Base-by-base conservation (phyloP, 2,113 vertebrate genomes). In the Mesocricetus auratus region DNA sequence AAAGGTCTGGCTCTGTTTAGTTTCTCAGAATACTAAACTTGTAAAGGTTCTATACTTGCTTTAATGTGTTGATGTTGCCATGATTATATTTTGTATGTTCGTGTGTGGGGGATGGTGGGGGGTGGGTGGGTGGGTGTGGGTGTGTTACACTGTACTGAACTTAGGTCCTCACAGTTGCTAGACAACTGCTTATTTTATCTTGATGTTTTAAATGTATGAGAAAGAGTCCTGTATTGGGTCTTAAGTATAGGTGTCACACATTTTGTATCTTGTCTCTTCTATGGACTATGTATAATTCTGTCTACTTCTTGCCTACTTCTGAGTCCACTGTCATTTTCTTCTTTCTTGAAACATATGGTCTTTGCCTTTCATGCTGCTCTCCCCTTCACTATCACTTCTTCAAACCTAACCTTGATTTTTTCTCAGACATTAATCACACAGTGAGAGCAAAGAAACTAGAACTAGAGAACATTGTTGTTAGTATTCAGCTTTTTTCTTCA, bases 221-320 rank as follows among this genome's bases (percentile, higher is more conserved):
- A 3, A 47, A 77, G 69, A 39, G 26, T 4, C 31, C 24, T 92
- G 19, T 10, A 26, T 77, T 89, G 68, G 53, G 66, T 95, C 50
- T 69, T 75, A 69, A 33, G 7, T 79, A 7, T 26, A 11, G 3
- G 31, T 11, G 9, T n/a, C 31, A 68, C n/a, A 62, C 45, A 66
- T 69, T 85, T 68, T 36, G 42, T 68, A 74, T 22, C 39, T 85
- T 4, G 1, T 64, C 36, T 42, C 36, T 42, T 33, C 4, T 58
- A 11, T 79, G 42, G 31, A 24, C 74, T 86, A 94, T 74, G n/a
- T 21, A 91, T 64, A 91, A 92, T 86, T 83, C 53, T 93, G 29
- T 6, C 21, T 58, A 58, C 33, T 73, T 58, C 22, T 81, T 74
- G 2, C 77, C 68, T 36, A 42, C 90, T 74, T 56, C 39, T 71